Evolutionary conservation across 2,888 invertebrate genomes (phyloP).

Genomic region (Lithophane semibrunnea): DNA sequence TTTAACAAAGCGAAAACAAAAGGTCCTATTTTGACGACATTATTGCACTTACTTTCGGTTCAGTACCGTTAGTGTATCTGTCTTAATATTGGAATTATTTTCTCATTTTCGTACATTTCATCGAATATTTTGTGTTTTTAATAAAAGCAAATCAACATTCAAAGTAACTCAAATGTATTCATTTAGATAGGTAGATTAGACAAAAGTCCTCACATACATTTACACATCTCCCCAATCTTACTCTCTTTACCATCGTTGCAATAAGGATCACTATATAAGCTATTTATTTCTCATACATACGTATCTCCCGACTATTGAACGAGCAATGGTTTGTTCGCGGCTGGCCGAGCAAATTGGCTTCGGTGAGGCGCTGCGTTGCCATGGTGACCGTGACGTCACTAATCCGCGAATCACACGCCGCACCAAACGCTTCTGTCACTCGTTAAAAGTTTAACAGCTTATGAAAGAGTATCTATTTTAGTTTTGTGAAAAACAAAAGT

Average conservation of each 20-base stretch:
- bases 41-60: not conserved
- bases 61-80: too few relatives aligned
- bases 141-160: not conserved
- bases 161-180: not conserved
- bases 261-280: conserved; percentile 20
- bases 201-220: not conserved
- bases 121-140: not conserved
- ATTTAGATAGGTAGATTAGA: too few relatives aligned
- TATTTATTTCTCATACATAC: conserved; percentile 21
- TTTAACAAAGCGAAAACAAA: not conserved
- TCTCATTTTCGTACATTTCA: too few relatives aligned
- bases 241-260: not conserved
- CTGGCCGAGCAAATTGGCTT: conserved; percentile 67
- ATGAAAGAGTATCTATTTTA: conserved; percentile 2
- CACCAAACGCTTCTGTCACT: conserved; percentile 42
- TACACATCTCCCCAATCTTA: not conserved
- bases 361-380: conserved; percentile 57
- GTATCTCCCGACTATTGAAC: conserved; percentile 15
- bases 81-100: not conserved
- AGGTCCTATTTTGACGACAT: not conserved
- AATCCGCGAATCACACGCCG: conserved; percentile 61
- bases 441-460: conserved; percentile 58
- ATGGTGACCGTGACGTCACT: conserved; percentile 55
- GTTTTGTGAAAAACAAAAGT: not conserved
- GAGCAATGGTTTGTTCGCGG: conserved; percentile 52